Conservation (phyloP, 2,797 vertebrate genomes). For the Thunnus albacares region DNA sequence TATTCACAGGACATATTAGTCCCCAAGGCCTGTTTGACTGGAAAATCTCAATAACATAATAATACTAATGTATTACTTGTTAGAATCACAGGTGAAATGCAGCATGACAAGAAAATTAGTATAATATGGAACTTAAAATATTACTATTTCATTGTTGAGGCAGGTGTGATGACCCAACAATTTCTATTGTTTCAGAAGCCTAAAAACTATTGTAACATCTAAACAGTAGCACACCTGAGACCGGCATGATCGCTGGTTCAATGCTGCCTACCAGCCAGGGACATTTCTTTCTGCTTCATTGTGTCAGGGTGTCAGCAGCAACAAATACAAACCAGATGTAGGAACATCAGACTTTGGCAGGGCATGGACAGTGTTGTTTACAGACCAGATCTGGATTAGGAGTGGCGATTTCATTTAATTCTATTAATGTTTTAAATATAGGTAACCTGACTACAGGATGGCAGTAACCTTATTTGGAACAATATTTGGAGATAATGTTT, state of each 20-base stretch:
- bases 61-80: slow-evolving; percentile 50
- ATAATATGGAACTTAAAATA: slow-evolving; percentile 50
- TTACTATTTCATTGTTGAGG: slow-evolving; percentile 49
- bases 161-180: slow-evolving; percentile 44
- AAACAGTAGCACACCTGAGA: slow-evolving; percentile 53
- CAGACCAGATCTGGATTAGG: slow-evolving; percentile 5
- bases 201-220: slow-evolving; percentile 21
- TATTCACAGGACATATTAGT: slow-evolving; percentile 55
- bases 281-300: slow-evolving; percentile 1
- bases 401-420: slow-evolving; percentile 2
- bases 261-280: neutral
- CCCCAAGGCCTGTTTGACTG: slow-evolving; percentile 57
- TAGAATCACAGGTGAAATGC: slow-evolving; percentile 36
- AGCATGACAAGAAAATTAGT: slow-evolving; percentile 52
- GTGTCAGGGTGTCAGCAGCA: neutral
- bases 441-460: neutral
- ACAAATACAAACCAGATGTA: neutral
- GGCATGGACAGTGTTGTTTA: neutral
- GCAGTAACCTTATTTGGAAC: neutral
- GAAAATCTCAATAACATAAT: slow-evolving; percentile 52
- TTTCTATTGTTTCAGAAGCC: slow-evolving; percentile 34
- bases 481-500: neutral
- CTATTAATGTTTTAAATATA: neutral
- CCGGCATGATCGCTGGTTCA: neutral
- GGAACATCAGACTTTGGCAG: slow-evolving; percentile 1